A percentile compares a stretch with the other conserved stretches of the same genome.
Evolutionary conservation across 2,888 invertebrate genomes (phyloP).

Genomic region (Hypena proboscidalis): DNA sequence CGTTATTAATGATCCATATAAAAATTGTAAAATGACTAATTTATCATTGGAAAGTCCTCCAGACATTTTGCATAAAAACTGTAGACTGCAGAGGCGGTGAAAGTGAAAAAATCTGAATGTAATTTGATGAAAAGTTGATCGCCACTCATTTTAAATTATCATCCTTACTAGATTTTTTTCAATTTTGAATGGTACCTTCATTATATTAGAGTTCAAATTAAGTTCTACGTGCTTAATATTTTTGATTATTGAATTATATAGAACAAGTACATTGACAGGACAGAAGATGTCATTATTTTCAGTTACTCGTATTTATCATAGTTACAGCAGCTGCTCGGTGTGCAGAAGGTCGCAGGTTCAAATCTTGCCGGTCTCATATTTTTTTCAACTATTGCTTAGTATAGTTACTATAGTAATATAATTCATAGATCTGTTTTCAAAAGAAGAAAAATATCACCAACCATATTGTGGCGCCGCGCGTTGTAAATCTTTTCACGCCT

Average conservation of each 20-base stretch:
- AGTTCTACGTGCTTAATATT: not conserved
- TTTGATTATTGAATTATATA: slow-evolving; percentile 8
- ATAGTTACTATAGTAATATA: no score
- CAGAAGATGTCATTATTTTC: not conserved
- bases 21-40: slow-evolving; percentile 52
- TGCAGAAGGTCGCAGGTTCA: no score
- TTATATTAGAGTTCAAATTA: slow-evolving; percentile 14
- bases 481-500: slow-evolving; percentile 37
- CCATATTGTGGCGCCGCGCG: slow-evolving; percentile 16
- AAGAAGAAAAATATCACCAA: slow-evolving; percentile 7
- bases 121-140: slow-evolving; percentile 47
- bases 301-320: slow-evolving; percentile 3
- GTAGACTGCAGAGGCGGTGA: slow-evolving; percentile 44
- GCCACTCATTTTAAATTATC: slow-evolving; percentile 4
- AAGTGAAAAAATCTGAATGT: slow-evolving; percentile 36
- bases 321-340: no score
- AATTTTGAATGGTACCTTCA: slow-evolving; percentile 19
- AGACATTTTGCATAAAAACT: slow-evolving; percentile 47
- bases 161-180: not conserved
- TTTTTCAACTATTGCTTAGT: no score
- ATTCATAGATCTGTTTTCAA: slow-evolving; percentile 6
- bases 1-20: slow-evolving; percentile 44
- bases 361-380: no score
- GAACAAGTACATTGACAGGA: slow-evolving; percentile 17
- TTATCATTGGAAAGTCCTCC: slow-evolving; percentile 66